Conservation (phyloP, 2,797 vertebrate genomes). For the Chelmon rostratus region DNA sequence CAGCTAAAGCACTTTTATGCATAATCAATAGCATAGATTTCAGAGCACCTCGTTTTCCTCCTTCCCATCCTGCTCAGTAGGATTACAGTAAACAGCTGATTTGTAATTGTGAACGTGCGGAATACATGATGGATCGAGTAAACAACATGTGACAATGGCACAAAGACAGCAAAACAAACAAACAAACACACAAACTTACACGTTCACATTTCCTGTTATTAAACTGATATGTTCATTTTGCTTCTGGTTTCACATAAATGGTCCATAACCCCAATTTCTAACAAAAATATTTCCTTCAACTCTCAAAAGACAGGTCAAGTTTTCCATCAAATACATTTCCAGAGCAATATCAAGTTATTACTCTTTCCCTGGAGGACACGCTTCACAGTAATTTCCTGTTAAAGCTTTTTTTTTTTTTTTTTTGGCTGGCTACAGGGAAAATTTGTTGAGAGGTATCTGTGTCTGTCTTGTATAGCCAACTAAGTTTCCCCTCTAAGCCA, state of each 20-base stretch:
- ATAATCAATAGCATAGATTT: slow-evolving; percentile 61
- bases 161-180: not conserved
- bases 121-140: not conserved
- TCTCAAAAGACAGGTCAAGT: not conserved
- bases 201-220: not conserved
- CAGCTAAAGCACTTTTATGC: slow-evolving; percentile 45
- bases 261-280: not conserved
- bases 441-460: not conserved
- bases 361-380: slow-evolving; percentile 1
- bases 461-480: not conserved
- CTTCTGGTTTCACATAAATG: not conserved
- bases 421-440: not conserved
- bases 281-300: not conserved
- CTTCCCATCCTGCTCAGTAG: not conserved
- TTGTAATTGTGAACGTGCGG: slow-evolving; percentile 3
- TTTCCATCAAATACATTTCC: slow-evolving; percentile 6
- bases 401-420: slow-evolving; percentile 15
- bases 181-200: not conserved
- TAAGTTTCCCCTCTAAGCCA: not conserved
- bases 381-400: slow-evolving; percentile 8
- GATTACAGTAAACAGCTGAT: slow-evolving; percentile 28
- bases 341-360: slow-evolving; percentile 9
- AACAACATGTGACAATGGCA: not conserved
- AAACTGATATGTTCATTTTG: not conserved
- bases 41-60: slow-evolving; percentile 25